Evolutionary conservation across 2,797 vertebrate genomes (phyloP), one percentile per base, ranked within the genome.

Genomic region (Argentina silus): DNA sequence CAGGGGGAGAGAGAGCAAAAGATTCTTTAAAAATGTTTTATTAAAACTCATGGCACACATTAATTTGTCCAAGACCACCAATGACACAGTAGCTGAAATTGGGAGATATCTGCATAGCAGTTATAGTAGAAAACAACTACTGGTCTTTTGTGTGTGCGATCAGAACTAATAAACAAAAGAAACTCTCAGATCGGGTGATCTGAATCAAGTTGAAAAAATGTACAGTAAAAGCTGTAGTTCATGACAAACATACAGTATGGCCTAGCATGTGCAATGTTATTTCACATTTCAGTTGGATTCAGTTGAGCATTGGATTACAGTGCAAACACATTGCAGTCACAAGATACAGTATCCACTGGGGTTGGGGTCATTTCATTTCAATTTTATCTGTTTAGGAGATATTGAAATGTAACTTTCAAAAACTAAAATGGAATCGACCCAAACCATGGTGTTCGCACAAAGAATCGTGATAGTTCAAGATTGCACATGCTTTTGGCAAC

Each of bases 241-340:
- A 23, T 59, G 9, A 21, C 21, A 59, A 12, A 4, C 7, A 59
- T 17, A 21, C 17, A 21, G 17, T 45, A 2, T 3, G 6, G 4
- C 1, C 27, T 0, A 63, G 62, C 59, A 9, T 48, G 21, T 60
- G 14, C 57, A 55, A 44, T 3, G 70, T 1, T 17, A 53, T 12
- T 78, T 89, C 79, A 69, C 53, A 69, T 69, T 27, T 57, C 1
- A 19, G 15, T 42, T 9, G 10, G 15, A 86, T 81, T 84, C 57
- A 21, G 36, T 27, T 78, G 12, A 11, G 15, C 63, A 75, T 12
- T 60, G 8, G 60, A 72, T 36, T 36, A 36, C 27, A 36, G 1
- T 2, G 4, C 27, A 36, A 36, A 36, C 27, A 36, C 4, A n/a
- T 36, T 36, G 4, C 1, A 36, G 27, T 1, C 27, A 36, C 27